Conservation (phyloP, 37 sponge, comb jelly and placozoan genomes). For the Beroe ovata region DNA sequence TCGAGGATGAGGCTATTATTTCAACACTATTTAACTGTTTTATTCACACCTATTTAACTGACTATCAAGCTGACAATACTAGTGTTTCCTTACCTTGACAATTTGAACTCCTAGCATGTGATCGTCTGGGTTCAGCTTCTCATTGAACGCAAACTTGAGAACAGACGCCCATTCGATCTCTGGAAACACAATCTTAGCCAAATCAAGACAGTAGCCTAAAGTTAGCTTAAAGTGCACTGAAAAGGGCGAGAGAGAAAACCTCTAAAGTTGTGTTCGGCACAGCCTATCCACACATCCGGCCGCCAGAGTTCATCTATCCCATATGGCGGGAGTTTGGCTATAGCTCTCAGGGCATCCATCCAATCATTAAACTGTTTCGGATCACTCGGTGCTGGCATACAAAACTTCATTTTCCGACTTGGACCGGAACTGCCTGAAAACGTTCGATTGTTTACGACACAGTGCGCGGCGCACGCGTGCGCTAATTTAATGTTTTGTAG, state of each 20-base stretch:
- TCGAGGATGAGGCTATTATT: no score
- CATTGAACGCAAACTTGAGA: slow-evolving; percentile 71
- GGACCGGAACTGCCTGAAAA: slow-evolving; percentile 18
- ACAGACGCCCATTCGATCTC: slow-evolving; percentile 76
- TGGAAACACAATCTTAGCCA: no score
- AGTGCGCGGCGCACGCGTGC: background rate
- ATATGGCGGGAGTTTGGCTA: slow-evolving; percentile 14
- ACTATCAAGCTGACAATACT: no score
- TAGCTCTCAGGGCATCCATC: slow-evolving; percentile 50
- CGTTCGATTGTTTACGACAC: background rate
- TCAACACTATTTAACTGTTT: no score
- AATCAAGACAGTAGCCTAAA: no score
- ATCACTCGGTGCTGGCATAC: slow-evolving; percentile 66
- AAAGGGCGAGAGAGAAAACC: background rate
- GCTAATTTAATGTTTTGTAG: background rate
- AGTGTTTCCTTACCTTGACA: slow-evolving; percentile 72
- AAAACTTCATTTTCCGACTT: slow-evolving; percentile 24
- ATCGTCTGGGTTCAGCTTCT: slow-evolving; percentile 77
- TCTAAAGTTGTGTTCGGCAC: slow-evolving; percentile 60
- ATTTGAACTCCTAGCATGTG: slow-evolving; percentile 74
- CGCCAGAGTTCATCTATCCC: slow-evolving; percentile 56
- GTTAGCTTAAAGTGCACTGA: no score
- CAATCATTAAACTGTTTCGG: slow-evolving; percentile 26
- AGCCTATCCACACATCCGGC: slow-evolving; percentile 46
- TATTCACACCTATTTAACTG: no score